Base-by-base conservation (phyloP, 1,140 invertebrate species). In the Neotoxoptera formosana region DNA sequence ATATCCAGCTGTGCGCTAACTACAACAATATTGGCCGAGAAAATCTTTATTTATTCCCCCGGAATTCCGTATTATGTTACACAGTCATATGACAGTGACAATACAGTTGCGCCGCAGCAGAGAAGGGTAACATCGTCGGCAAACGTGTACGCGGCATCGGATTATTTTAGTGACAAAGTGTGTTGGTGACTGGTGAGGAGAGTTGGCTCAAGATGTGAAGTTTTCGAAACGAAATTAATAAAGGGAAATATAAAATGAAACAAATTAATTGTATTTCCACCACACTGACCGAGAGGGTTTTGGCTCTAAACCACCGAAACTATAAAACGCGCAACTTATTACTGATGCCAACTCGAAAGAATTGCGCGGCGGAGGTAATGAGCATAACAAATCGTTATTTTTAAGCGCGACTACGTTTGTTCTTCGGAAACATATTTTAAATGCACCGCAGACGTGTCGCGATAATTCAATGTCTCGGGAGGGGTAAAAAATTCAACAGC, bases 201-300 rank as follows among this genome's bases (percentile, higher is more conserved):
- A 89, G 51, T 53, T 89, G 88, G 88, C 88, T 89, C 51, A n/a
- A 89, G 88, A 89, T 89, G 88, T 89, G 51, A 89, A 89, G 88
- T 89, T 89, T 88, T 89, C 51, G 88, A 41, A 89, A 89, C 51
- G 30, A 89, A 89, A 89, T 89, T 89, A 89, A 89, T 56, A 89
- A 89, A 56, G 48, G 86, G 48, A 34, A 56, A 76, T 76, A 76
- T 76, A 89, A 47, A 89, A 89, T 53, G 53, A 89, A 89, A 41
- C 53, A 56, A 56, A 89, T 89, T 89, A 89, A 89, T 89, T 56
- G 88, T 53, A 36, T 36, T 89, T 89, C 51, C 88, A 56, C 48
- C 88, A 34, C 51, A 36, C 88, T 56, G 88, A 89, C 88, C 51
- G 34, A 89, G 34, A 89, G 51, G 34, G 21, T 89, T 34, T 89